phyloP scores from a whole-genome alignment of 2,797 vertebrate species.

The Petrocephalus sullivani region DNA sequence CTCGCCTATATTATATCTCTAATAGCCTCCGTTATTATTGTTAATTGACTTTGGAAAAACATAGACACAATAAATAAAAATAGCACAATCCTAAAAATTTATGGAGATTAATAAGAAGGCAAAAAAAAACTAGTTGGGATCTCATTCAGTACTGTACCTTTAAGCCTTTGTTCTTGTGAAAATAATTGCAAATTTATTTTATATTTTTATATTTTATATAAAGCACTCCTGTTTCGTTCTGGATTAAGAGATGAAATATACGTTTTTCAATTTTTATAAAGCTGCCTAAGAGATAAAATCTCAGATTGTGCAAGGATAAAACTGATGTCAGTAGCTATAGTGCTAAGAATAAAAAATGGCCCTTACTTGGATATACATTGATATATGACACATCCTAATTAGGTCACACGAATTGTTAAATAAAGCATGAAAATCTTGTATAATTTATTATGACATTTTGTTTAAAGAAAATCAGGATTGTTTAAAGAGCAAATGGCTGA shows the following conservation, averaged over 20 bases:
- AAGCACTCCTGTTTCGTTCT: neutral
- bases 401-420: neutral
- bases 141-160: neutral
- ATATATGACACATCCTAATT: neutral
- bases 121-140: neutral
- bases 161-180: neutral
- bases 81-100: neutral
- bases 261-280: neutral
- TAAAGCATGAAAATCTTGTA: neutral
- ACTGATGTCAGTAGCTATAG: neutral
- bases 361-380: neutral
- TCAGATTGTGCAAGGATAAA: neutral
- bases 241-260: neutral
- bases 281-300: neutral
- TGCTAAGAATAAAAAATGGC: neutral
- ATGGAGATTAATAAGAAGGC: neutral
- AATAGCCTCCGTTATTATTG: constrained; percentile 53
- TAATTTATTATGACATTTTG: neutral
- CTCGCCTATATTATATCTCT: constrained; percentile 42
- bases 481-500: constrained; percentile 17
- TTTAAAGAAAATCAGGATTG: neutral
- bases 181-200: neutral
- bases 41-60: constrained; percentile 47
- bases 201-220: too few relatives aligned
- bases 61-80: neutral